These are phyloP conservation scores for Spatulosminthurus flaviceps DNA, from an alignment of 2,888 invertebrate species.

Conservation along the genomic window DNA sequence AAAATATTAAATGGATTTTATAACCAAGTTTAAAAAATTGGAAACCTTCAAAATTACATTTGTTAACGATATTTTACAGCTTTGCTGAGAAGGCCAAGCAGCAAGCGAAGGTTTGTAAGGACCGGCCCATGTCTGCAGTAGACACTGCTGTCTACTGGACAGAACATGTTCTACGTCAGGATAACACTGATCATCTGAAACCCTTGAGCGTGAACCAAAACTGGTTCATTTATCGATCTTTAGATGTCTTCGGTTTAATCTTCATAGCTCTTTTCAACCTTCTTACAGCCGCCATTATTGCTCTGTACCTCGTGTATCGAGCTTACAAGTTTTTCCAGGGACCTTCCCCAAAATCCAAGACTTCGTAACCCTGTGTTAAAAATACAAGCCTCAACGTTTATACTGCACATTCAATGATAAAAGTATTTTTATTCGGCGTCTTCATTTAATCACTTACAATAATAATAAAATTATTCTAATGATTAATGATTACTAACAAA, in stretches of 20 bases:
- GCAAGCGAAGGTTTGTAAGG: conserved; percentile 2
- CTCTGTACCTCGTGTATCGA: background rate
- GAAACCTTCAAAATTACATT: too few relatives aligned
- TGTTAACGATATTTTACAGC: background rate
- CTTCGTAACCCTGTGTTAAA: too few relatives aligned
- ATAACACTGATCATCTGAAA: conserved; percentile 29
- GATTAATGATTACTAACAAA: too few relatives aligned
- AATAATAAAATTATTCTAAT: too few relatives aligned
- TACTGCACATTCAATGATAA: too few relatives aligned
- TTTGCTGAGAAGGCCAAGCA: background rate
- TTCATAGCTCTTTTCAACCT: conserved; percentile 16
- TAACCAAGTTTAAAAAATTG: too few relatives aligned
- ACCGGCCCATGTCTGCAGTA: conserved; percentile 11
- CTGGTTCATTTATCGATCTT: conserved; percentile 18
- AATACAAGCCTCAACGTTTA: too few relatives aligned
- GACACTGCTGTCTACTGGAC: conserved; percentile 36
- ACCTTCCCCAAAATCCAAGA: background rate
- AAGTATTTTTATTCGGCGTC: too few relatives aligned
- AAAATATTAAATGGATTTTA: background rate
- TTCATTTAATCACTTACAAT: too few relatives aligned
- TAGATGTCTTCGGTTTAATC: conserved; percentile 20
- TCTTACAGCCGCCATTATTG: background rate
- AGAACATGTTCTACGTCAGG: conserved; percentile 31
- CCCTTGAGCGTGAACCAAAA: conserved; percentile 32
- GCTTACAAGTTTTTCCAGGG: background rate